Conservation (phyloP, 1,140 invertebrate species). For the Nylanderia fulva region DNA sequence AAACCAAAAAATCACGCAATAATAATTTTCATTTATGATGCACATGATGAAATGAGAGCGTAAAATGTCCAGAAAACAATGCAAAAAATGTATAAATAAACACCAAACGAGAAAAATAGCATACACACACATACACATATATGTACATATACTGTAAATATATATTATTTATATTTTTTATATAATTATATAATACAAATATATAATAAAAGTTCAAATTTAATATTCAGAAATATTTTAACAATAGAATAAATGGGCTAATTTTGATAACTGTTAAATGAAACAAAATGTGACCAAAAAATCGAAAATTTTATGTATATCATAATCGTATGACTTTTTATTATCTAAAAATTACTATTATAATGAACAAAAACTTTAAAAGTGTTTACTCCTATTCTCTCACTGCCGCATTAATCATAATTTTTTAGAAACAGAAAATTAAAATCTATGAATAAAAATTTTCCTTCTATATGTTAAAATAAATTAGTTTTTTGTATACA, state of each 20-base stretch:
- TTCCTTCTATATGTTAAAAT: too few relatives aligned
- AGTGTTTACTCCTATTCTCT: constrained; percentile 48
- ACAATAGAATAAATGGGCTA: not conserved
- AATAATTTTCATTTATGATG: not conserved
- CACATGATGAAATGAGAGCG: not conserved
- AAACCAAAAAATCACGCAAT: not conserved
- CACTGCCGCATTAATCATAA: too few relatives aligned
- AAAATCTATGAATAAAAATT: too few relatives aligned
- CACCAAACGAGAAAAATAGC: not conserved
- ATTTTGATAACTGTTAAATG: constrained; percentile 17
- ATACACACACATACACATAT: too few relatives aligned
- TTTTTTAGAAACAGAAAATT: too few relatives aligned
- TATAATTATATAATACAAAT: too few relatives aligned
- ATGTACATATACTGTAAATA: too few relatives aligned
- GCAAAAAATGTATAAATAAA: constrained; percentile 3
- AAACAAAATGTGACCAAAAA: not conserved
- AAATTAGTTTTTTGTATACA: too few relatives aligned
- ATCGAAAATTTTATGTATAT: not conserved
- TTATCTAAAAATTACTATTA: constrained; percentile 54
- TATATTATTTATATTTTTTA: too few relatives aligned
- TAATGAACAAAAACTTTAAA: constrained; percentile 66
- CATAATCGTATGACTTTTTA: not conserved
- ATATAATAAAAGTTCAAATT: too few relatives aligned
- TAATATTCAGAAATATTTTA: constrained; percentile 9
- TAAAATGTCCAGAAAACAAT: not conserved